phyloP scores from a whole-genome alignment of 2,888 invertebrate species.

The Lagria hirta region DNA sequence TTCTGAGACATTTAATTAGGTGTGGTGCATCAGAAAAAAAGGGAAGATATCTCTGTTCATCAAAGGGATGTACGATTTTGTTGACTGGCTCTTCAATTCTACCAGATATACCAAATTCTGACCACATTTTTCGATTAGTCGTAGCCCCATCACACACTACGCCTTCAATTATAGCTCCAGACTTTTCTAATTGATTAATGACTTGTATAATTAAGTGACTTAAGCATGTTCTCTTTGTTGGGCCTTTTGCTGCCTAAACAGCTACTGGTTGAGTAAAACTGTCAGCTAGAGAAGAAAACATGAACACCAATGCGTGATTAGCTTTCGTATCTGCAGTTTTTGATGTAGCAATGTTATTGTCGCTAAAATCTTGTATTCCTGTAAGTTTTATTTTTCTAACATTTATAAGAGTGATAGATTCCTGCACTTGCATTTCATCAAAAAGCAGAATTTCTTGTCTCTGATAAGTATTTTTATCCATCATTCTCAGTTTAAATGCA shows the following conservation, averaged over 20 bases:
- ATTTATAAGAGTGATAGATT: conserved; percentile 19
- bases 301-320: conserved; percentile 30
- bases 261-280: conserved; percentile 30
- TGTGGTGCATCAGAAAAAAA: conserved; percentile 34
- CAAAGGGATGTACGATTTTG: conserved; percentile 16
- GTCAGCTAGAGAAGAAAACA: conserved; percentile 29
- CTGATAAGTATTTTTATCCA: conserved; percentile 17
- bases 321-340: conserved; percentile 15
- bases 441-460: conserved; percentile 25
- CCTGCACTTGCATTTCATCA: conserved; percentile 27
- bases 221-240: conserved; percentile 15
- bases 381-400: conserved; percentile 21
- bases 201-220: conserved; percentile 7
- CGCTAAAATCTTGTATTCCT: conserved; percentile 28
- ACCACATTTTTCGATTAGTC: conserved; percentile 32
- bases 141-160: conserved; percentile 30
- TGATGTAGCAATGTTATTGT: neutral
- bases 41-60: conserved; percentile 23
- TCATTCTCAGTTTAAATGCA: conserved; percentile 13
- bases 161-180: conserved; percentile 29
- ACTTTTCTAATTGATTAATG: conserved; percentile 10
- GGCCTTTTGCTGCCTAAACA: conserved; percentile 28
- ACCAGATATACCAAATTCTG: conserved; percentile 24
- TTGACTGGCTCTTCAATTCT: conserved; percentile 2
- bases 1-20: conserved; percentile 32